A percentile compares a stretch with the other conserved stretches of the same genome.
These are phyloP conservation scores for Frieseomelitta varia DNA, from an alignment of 1,140 invertebrate genomes.

Conservation along the genomic window DNA sequence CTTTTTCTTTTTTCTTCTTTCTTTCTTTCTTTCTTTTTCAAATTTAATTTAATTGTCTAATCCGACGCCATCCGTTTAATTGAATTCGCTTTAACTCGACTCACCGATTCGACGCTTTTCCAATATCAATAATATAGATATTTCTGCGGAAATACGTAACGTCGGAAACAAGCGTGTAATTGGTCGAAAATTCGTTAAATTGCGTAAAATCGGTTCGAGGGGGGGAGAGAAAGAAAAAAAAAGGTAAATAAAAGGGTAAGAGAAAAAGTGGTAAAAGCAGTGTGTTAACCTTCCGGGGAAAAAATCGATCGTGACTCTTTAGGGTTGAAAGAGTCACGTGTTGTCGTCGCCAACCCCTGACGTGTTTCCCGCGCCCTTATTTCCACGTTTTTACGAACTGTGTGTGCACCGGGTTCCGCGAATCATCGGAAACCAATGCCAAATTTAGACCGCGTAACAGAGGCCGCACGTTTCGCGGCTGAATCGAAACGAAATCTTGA, in stretches of 20 bases:
- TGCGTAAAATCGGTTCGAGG: too few relatives aligned
- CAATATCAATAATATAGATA: too few relatives aligned
- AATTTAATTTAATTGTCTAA: too few relatives aligned
- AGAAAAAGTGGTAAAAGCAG: neutral
- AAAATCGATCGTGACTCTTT: neutral
- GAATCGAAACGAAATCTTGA: conserved; percentile 26
- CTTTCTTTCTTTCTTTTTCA: too few relatives aligned
- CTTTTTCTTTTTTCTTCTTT: too few relatives aligned
- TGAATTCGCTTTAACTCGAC: too few relatives aligned
- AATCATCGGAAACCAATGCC: conserved; percentile 25
- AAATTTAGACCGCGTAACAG: conserved; percentile 30
- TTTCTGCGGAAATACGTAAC: neutral
- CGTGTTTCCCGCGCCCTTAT: neutral
- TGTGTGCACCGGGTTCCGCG: neutral
- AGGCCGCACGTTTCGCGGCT: neutral
- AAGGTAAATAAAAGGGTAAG: neutral
- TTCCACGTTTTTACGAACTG: conserved; percentile 22
- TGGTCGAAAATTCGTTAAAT: neutral
- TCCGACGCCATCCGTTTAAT: too few relatives aligned
- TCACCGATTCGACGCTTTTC: too few relatives aligned
- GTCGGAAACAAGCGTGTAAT: too few relatives aligned
- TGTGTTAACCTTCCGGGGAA: neutral
- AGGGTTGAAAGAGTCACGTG: neutral
- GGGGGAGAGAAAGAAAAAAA: neutral
- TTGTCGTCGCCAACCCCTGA: neutral